Evolutionary conservation across 1,140 invertebrate genomes (phyloP).

Genomic region (Dreissena rostriformis): DNA sequence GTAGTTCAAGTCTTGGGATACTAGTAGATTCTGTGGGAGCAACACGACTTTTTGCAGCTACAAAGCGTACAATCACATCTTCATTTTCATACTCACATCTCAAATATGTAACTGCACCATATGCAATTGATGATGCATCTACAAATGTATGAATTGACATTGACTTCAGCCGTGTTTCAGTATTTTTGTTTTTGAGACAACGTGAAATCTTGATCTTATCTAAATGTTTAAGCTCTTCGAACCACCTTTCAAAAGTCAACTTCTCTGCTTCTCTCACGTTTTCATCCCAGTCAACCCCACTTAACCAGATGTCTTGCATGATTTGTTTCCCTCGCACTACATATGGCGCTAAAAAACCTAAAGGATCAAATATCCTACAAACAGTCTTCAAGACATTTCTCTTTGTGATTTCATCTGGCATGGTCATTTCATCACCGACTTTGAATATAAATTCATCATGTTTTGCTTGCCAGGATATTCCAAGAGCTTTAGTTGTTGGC

Average conservation of each 20-base stretch:
- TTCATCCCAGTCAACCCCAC: slow-evolving; percentile 48
- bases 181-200: neutral
- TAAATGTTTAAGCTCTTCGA: slow-evolving; percentile 35
- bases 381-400: slow-evolving; percentile 38
- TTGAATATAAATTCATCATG: too few species aligned
- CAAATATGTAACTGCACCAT: slow-evolving; percentile 22
- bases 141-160: slow-evolving; percentile 38
- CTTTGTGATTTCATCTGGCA: neutral
- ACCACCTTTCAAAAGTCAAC: slow-evolving; percentile 20
- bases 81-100: slow-evolving; percentile 23
- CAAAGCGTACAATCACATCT: neutral
- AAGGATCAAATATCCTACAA: slow-evolving; percentile 50
- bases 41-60: slow-evolving; percentile 25
- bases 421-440: too few species aligned
- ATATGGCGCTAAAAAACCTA: slow-evolving; percentile 43
- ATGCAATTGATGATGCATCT: slow-evolving; percentile 29
- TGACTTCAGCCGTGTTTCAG: too few species aligned
- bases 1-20: neutral
- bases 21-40: slow-evolving; percentile 5
- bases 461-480: slow-evolving; percentile 2
- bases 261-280: slow-evolving; percentile 1
- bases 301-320: slow-evolving; percentile 51
- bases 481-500: slow-evolving; percentile 55
- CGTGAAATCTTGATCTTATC: too few species aligned
- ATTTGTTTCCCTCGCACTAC: slow-evolving; percentile 46